Base-by-base conservation (phyloP, 2,113 vertebrate species). In the Pomatorhinus ruficollis region DNA sequence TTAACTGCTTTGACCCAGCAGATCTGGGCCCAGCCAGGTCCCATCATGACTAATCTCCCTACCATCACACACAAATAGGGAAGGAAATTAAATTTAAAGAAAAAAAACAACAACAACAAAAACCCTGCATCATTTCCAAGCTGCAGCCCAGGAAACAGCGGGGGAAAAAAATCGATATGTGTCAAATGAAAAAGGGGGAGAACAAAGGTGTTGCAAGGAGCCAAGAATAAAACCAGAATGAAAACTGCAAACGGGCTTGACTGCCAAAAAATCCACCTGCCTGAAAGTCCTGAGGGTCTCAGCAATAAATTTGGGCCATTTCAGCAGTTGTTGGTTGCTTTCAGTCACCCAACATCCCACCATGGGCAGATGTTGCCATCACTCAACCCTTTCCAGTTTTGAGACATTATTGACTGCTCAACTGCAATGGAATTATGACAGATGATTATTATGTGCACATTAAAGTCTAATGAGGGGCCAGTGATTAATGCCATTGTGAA, bases 381-480 rank as follows among this genome's bases (percentile, higher is more conserved):
- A 1, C 69, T 72, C 74, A 65, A 10, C 53, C 52, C 59, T 60
- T 83, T 20, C 53, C 81, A 63, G 76, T 11, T 33, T 33, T 68
- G 66, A 71, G 86, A 39, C 39, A 17, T 92, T 33, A 63, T 7
- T 12, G 49, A 53, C 80, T 31, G 56, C 74, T 83, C 92, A 64
- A 33, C 12, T 86, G 81, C 12, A 5, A 31, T 27, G 87, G 95
- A 95, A 96, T 95, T 60, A 76, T 28, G 30, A n/a, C 6, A 7
- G 91, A 85, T 79, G 83, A 33, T 37, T 57, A 90, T 93, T 96
- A 91, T 23, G 31, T 83, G 80, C 66, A 70, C 95, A 92, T 97
- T 95, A 97, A 97, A 95, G 65, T 15, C 93, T 93, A 94, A 94
- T 37, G 90, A 96, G 82, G 6, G 49, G 71, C 50, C 45, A 22